Percentiles rank a stretch among this genome's conserved stretches.
Evolutionary conservation across 2,888 invertebrate species (phyloP).

Genomic region (Colostygia pectinataria): DNA sequence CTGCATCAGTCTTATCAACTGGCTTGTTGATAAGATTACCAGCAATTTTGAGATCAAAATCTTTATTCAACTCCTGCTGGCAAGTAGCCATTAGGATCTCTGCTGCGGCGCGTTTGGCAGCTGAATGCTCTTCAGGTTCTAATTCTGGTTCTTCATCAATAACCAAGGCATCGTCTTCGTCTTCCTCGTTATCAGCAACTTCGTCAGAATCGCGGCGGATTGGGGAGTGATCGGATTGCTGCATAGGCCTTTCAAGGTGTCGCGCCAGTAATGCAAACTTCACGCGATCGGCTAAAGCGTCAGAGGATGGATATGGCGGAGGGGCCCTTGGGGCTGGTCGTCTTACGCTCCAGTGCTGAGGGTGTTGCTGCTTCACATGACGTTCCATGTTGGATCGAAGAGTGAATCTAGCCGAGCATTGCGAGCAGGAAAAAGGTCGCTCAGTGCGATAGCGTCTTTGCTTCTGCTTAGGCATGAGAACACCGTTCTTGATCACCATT

Average conservation of each 20-base stretch:
- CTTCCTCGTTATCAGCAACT: conserved; percentile 85
- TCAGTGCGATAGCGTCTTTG: conserved; percentile 95
- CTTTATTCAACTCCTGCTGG: conserved; percentile 73
- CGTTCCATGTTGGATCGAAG: conserved; percentile 97
- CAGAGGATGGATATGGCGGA: conserved; percentile 64
- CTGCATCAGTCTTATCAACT: conserved; percentile 73
- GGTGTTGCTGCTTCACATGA: conserved; percentile 97
- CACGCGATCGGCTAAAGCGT: conserved; percentile 72
- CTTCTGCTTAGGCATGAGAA: conserved; percentile 95
- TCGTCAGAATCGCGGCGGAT: conserved; percentile 78
- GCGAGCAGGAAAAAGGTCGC: conserved; percentile 94
- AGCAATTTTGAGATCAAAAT: conserved; percentile 80
- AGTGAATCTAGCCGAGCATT: conserved; percentile 95
- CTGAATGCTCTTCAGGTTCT: conserved; percentile 64
- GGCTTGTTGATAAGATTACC: conserved; percentile 83
- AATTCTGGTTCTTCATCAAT: conserved; percentile 85
- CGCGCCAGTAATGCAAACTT: conserved; percentile 91
- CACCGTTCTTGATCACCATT: conserved; percentile 95
- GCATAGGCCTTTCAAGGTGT: conserved; percentile 86
- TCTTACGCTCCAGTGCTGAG: conserved; percentile 93
- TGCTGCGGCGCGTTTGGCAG: conserved; percentile 82
- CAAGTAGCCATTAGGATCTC: conserved; percentile 81
- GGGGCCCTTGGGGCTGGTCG: conserved; percentile 80
- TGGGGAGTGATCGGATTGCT: conserved; percentile 67
- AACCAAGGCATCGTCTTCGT: conserved; percentile 86